Conservation (phyloP, 2,113 vertebrate species). For the Paratilapia polleni region DNA sequence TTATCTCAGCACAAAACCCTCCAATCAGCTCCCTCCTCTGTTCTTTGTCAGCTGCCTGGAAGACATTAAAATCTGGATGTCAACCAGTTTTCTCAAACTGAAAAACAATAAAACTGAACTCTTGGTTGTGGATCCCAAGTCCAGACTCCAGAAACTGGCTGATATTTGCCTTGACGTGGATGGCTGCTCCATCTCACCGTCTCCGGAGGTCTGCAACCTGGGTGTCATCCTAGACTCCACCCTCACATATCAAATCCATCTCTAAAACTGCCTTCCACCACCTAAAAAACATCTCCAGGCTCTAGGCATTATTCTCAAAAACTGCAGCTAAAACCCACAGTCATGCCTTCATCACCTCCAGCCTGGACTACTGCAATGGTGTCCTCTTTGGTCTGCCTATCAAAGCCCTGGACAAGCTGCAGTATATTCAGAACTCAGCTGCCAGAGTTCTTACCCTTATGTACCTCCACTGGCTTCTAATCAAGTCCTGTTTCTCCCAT, state of each 20-base stretch:
- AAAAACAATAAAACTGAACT: not conserved
- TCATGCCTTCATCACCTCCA: not conserved
- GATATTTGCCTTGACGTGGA: not conserved
- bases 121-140: not conserved
- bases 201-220: not conserved
- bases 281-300: not conserved
- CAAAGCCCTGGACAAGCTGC: not conserved
- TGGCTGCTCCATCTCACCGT: not conserved
- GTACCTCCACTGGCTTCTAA: not conserved
- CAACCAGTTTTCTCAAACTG: not conserved
- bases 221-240: no score
- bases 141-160: not conserved
- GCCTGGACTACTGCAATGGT: not conserved
- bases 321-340: not conserved
- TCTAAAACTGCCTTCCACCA: not conserved
- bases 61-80: not conserved
- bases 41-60: not conserved
- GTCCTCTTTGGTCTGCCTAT: no score
- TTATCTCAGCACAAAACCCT: not conserved
- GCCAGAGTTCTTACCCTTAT: not conserved
- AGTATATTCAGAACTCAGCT: not conserved
- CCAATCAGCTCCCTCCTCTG: not conserved
- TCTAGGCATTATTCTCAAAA: not conserved
- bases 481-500: not conserved
- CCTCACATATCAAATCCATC: not conserved